Percentiles rank a stretch among this genome's conserved stretches.
These are phyloP conservation scores for Homarus gammarus DNA, from an alignment of 2,888 invertebrate species.

Conservation along the genomic window DNA sequence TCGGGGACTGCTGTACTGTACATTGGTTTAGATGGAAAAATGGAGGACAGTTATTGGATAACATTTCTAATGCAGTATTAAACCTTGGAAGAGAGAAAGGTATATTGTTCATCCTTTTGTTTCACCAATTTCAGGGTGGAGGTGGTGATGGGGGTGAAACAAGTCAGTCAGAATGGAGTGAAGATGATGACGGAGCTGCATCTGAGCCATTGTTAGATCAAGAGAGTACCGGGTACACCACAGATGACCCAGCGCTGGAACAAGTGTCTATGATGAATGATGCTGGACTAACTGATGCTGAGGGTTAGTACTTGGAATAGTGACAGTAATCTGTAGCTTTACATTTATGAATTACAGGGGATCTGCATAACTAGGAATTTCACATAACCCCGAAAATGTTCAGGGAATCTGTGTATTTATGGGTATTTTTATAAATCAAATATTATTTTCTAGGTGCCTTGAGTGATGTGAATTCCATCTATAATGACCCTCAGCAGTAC, in stretches of 20 bases:
- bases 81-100: too few species aligned
- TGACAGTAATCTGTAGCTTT: too few species aligned
- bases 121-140: neutral
- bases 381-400: too few species aligned
- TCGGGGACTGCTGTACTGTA: too few species aligned
- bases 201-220: constrained; percentile 77
- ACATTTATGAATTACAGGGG: too few species aligned
- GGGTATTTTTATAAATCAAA: too few species aligned
- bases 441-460: constrained; percentile 83
- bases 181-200: constrained; percentile 80
- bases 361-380: too few species aligned
- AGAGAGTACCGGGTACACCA: constrained; percentile 88
- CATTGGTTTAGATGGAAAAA: too few species aligned
- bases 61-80: too few species aligned
- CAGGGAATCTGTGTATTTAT: too few species aligned
- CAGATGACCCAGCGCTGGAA: constrained; percentile 91
- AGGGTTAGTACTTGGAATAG: constrained; percentile 81
- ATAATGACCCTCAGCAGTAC: constrained; percentile 79
- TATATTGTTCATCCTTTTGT: neutral
- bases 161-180: constrained; percentile 84
- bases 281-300: constrained; percentile 91
- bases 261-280: constrained; percentile 92
- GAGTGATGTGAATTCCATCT: constrained; percentile 86
- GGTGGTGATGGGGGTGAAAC: constrained; percentile 73
- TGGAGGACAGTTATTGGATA: too few species aligned